Conservation (phyloP, 37 sponge, comb jelly and placozoan species). For the Beroe ovata region DNA sequence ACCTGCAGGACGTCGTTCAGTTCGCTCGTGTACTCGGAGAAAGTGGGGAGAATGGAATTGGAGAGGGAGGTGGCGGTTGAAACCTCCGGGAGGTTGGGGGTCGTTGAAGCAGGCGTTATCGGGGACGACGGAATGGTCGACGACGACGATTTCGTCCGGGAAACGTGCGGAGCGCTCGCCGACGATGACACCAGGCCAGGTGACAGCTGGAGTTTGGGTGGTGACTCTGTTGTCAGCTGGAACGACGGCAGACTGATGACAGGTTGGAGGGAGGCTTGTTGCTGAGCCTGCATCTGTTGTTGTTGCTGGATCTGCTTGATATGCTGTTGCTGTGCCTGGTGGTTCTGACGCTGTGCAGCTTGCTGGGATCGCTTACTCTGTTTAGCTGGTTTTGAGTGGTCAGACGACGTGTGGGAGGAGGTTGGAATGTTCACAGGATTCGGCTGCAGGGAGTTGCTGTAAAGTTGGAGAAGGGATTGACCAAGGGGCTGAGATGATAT, state of each 20-base stretch:
- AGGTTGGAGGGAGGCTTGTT: slow-evolving; percentile 18
- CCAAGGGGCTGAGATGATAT: slow-evolving; percentile 55
- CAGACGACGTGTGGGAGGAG: not conserved
- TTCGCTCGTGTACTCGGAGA: slow-evolving; percentile 64
- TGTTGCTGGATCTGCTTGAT: slow-evolving; percentile 63
- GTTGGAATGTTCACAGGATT: not conserved
- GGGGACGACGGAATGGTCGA: slow-evolving; percentile 14
- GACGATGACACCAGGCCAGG: not conserved
- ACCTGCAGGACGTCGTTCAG: slow-evolving; percentile 62
- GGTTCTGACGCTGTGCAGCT: slow-evolving; percentile 23
- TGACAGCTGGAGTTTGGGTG: not conserved
- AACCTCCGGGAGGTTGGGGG: not conserved
- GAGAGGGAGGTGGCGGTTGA: not conserved
- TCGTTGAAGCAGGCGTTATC: not conserved
- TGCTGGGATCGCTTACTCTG: not conserved
- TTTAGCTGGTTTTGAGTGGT: slow-evolving; percentile 12
- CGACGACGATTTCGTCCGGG: not conserved
- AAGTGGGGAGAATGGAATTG: not conserved
- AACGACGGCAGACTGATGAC: slow-evolving; percentile 31
- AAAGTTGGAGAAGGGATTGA: slow-evolving; percentile 47
- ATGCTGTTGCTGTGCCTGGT: slow-evolving; percentile 56
- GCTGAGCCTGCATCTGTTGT: slow-evolving; percentile 22
- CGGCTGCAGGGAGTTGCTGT: slow-evolving; percentile 59
- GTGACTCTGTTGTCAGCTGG: slow-evolving; percentile 4
- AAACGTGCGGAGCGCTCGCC: not conserved